Percentiles rank a stretch among this genome's conserved stretches.
Evolutionary conservation across 2,888 invertebrate species (phyloP).

Genomic region (Pycnomerus fuliginosus): DNA sequence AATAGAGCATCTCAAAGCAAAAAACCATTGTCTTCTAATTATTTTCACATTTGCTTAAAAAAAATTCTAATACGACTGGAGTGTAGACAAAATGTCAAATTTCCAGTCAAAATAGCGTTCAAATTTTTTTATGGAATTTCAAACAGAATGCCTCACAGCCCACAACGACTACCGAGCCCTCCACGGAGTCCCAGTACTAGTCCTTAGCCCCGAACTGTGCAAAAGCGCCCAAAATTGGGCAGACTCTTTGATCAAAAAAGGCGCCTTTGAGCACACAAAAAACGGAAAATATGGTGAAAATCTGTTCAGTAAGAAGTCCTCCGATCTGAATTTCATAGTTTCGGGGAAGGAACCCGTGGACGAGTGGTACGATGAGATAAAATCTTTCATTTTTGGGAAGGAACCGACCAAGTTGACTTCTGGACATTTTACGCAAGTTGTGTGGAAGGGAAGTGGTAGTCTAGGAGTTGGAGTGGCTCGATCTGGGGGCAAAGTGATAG

Average conservation of each 20-base stretch:
- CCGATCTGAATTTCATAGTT: slow-evolving; percentile 64
- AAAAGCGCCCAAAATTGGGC: slow-evolving; percentile 58
- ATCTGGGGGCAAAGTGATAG: slow-evolving; percentile 68
- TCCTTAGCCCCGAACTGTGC: slow-evolving; percentile 57
- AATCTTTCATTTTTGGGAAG: slow-evolving; percentile 65
- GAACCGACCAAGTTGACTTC: slow-evolving; percentile 66
- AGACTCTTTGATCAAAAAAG: slow-evolving; percentile 55
- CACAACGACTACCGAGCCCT: slow-evolving; percentile 60
- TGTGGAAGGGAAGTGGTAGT: slow-evolving; percentile 77
- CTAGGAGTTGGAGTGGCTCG: slow-evolving; percentile 75
- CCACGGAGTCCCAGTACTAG: slow-evolving; percentile 60
- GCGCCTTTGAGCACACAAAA: slow-evolving; percentile 59
- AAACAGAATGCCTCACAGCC: slow-evolving; percentile 56
- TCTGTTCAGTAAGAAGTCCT: slow-evolving; percentile 69
- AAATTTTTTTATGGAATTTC: slow-evolving; percentile 43
- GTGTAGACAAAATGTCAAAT: no score
- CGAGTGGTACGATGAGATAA: slow-evolving; percentile 78
- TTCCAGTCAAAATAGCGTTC: slow-evolving; percentile 39
- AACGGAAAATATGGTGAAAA: slow-evolving; percentile 69
- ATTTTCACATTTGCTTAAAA: no score
- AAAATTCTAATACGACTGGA: no score
- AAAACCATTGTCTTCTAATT: no score
- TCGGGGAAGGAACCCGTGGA: slow-evolving; percentile 68
- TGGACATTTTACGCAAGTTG: slow-evolving; percentile 74
- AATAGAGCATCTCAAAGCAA: no score